Conservation (phyloP, 2,797 vertebrate genomes). For the Sylvilagus floridanus region DNA sequence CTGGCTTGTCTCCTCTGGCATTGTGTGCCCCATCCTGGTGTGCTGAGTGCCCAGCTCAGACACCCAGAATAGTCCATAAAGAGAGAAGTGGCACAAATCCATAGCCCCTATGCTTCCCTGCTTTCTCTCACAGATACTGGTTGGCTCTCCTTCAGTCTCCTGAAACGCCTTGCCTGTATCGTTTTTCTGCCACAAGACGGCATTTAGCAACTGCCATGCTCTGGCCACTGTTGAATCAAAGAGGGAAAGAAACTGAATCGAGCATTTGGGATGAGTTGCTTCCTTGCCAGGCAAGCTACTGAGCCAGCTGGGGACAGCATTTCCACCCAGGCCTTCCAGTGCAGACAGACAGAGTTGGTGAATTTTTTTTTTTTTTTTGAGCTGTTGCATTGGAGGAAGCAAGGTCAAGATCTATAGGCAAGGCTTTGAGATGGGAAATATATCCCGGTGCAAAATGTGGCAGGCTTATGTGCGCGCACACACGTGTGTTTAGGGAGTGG, state of each 20-base stretch:
- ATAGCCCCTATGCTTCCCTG: neutral
- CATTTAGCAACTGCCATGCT: constrained; percentile 70
- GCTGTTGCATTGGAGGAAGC: constrained; percentile 65
- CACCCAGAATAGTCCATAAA: accelerated
- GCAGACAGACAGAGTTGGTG: neutral
- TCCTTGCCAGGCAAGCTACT: constrained; percentile 72
- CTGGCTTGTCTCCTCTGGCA: neutral
- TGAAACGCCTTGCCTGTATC: constrained; percentile 64
- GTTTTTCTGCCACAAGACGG: constrained; percentile 69
- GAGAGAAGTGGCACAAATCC: neutral
- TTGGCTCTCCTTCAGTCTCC: constrained; percentile 36
- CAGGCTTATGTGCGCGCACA: neutral
- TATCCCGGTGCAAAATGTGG: constrained; percentile 7
- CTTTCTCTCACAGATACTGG: neutral
- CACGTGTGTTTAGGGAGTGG: neutral
- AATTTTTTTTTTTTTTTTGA: constrained; percentile 12
- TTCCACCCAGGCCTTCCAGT: constrained; percentile 64
- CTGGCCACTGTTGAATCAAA: constrained; percentile 74
- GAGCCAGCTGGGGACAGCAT: constrained; percentile 73
- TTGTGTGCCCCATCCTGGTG: accelerated
- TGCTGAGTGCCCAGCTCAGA: neutral
- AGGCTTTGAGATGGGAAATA: constrained; percentile 49
- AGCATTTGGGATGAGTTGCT: constrained; percentile 75
- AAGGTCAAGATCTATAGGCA: neutral
- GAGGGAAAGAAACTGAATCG: constrained; percentile 73